Conservation (phyloP, 92 coral and sea anemone genomes). For the Virgularia gustaviana region DNA sequence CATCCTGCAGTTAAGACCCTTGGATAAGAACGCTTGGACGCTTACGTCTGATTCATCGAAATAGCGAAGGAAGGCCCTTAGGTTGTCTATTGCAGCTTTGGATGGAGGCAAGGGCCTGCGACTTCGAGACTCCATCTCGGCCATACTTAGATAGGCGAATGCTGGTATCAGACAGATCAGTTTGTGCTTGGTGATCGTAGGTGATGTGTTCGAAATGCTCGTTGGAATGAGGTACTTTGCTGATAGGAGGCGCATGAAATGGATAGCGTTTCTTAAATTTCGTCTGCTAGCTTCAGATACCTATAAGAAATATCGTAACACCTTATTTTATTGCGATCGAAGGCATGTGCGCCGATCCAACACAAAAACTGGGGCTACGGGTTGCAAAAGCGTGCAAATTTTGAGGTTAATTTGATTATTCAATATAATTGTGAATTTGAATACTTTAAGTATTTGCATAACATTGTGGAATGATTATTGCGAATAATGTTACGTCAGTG, state of each 20-base stretch:
- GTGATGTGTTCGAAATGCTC: constrained; percentile 43
- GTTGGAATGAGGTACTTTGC: constrained; percentile 68
- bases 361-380: too few species aligned
- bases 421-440: too few species aligned
- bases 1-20: constrained; percentile 1
- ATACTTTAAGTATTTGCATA: too few species aligned
- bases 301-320: too few species aligned
- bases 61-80: constrained; percentile 25
- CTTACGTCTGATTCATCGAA: constrained; percentile 29
- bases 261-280: constrained; percentile 57
- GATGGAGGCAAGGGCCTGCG: neutral
- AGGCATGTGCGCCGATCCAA: too few species aligned
- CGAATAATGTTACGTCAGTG: too few species aligned
- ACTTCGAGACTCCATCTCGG: constrained; percentile 20
- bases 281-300: constrained; percentile 4
- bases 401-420: too few species aligned
- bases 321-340: too few species aligned
- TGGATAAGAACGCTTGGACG: constrained; percentile 1
- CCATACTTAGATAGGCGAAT: constrained; percentile 16
- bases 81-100: neutral
- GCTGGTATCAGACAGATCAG: constrained; percentile 46
- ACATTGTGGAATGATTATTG: too few species aligned
- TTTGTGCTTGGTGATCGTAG: constrained; percentile 25
- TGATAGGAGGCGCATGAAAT: constrained; percentile 48
- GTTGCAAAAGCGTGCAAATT: too few species aligned